Conservation (phyloP, 1,140 invertebrate species). For the Neodiprion virginianus region DNA sequence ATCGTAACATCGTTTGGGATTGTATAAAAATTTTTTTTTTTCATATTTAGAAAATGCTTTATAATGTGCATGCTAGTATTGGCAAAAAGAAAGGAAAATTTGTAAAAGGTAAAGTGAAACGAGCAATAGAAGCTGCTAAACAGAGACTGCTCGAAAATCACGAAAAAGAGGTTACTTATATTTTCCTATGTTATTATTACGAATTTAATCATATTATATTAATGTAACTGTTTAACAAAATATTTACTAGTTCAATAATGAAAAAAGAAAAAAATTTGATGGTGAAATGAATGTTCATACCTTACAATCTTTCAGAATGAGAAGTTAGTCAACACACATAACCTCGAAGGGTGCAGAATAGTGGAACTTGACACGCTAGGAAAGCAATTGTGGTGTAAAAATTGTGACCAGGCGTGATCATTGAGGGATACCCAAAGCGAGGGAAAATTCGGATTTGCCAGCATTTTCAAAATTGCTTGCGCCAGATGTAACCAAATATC, state of each 20-base stretch:
- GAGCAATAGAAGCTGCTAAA: background rate
- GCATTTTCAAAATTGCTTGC: conserved; percentile 14
- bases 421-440: background rate
- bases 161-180: background rate
- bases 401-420: conserved; percentile 12
- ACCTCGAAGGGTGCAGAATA: background rate
- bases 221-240: background rate
- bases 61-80: background rate
- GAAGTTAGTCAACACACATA: background rate
- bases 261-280: background rate
- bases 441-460: conserved; percentile 12
- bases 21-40: background rate
- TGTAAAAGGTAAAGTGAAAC: background rate
- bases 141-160: background rate
- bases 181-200: background rate
- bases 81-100: background rate
- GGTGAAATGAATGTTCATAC: background rate
- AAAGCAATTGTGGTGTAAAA: background rate
- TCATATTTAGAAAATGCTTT: background rate
- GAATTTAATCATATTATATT: background rate
- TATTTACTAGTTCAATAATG: background rate
- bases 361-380: background rate
- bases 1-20: background rate
- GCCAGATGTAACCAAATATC: background rate
- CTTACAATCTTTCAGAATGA: background rate